Evolutionary conservation across 2,888 invertebrate genomes (phyloP).

Genomic region (Trimorus sp.): DNA sequence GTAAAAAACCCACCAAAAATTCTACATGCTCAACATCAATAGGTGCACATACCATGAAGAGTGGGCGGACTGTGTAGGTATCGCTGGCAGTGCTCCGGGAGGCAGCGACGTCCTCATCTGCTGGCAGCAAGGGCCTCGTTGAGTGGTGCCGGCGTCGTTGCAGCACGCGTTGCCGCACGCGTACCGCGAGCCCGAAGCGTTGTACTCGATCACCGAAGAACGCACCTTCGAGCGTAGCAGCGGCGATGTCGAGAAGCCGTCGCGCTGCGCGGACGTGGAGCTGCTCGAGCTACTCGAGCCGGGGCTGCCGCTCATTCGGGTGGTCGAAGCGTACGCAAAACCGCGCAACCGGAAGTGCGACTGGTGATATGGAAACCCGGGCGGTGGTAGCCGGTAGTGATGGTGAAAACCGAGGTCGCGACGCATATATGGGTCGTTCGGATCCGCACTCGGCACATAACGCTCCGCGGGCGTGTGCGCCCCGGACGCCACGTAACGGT

Average conservation of each 20-base stretch:
- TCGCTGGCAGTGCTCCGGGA: slow-evolving; percentile 81
- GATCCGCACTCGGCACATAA: slow-evolving; percentile 84
- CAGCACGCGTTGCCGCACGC: slow-evolving; percentile 79
- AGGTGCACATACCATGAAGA: slow-evolving; percentile 74
- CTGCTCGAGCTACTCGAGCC: slow-evolving; percentile 83
- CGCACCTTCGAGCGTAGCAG: slow-evolving; percentile 80
- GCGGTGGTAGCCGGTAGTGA: slow-evolving; percentile 84
- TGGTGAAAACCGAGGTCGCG: slow-evolving; percentile 84
- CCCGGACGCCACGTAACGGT: slow-evolving; percentile 86
- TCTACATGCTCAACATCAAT: no score
- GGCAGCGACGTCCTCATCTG: slow-evolving; percentile 84
- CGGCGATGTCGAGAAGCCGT: slow-evolving; percentile 80
- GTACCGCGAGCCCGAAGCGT: slow-evolving; percentile 70
- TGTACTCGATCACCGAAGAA: slow-evolving; percentile 78
- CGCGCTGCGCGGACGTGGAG: slow-evolving; percentile 82
- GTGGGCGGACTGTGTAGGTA: slow-evolving; percentile 75
- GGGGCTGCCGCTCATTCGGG: slow-evolving; percentile 80
- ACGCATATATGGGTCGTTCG: slow-evolving; percentile 84
- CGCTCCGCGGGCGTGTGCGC: slow-evolving; percentile 88
- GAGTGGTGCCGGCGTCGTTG: slow-evolving; percentile 82
- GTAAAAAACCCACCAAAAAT: no score
- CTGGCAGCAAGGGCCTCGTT: slow-evolving; percentile 83
- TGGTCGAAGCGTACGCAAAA: slow-evolving; percentile 79
- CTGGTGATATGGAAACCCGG: slow-evolving; percentile 81
- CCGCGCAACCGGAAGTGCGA: slow-evolving; percentile 79